Base-by-base conservation (phyloP, 64 coral and sea anemone species). In the Actinia equina region DNA sequence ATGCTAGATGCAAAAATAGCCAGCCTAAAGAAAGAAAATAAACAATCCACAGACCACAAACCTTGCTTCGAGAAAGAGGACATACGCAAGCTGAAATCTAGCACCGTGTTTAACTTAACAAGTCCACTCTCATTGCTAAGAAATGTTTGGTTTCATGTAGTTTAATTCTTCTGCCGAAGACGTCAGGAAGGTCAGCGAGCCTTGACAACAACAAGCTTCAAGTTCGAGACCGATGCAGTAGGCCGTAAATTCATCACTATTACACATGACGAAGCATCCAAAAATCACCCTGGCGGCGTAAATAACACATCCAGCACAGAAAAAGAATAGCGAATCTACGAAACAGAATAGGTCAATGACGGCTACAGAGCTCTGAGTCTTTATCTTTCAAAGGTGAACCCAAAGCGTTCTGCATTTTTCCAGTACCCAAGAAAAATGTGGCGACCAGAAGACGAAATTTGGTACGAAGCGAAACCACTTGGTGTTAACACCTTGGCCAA, bases 91-190 rank as follows among this genome's bases (percentile, higher is more conserved):
- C 23, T 91, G n/a, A 92, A 87, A 86, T 63, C 85, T 17, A 78
- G 65, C 17, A 30, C 54, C 25, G 88, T 77, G 25, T 85, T 84
- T 74, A 16, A 37, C 43, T 5, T 86, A 6, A 86, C 53, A 61
- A 86, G 62, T 57, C 89, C 89, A 16, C 16, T 86, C 13, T 63
- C 70, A 57, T 62, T 92, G 17, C 19, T 92, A 7, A 69, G 80
- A 60, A 92, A 88, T 23, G 80, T 88, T 11, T 92, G 91, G 91
- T 93, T 93, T 65, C 87, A 89, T 74, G 87, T 86, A 19, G 59
- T 78, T 20, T 17, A 86, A 4, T 83, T 53, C 71, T 93, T 45
- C 55, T 84, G 82, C 55, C 46, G 82, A 55, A 84, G 82, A 84
- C 51, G 82, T 55, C 46, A 52, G 57, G 82, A 84, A 46, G 82